Evolutionary conservation across 2,113 vertebrate genomes (phyloP).

Genomic region (Nerophis lumbriciformis): DNA sequence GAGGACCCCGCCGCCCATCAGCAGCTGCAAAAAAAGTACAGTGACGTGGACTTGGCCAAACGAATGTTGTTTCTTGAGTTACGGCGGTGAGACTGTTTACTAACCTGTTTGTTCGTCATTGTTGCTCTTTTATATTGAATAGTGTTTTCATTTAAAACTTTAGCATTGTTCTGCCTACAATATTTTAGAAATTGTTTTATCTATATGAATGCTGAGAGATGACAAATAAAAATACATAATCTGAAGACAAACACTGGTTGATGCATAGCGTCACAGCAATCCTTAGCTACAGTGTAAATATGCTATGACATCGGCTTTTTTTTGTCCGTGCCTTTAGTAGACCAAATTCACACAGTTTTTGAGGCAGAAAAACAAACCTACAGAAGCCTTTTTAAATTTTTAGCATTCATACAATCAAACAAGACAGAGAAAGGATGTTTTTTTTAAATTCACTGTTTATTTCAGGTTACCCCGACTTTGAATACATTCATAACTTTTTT

Average conservation of each 20-base stretch:
- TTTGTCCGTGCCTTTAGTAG: too few species aligned
- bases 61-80: conserved; percentile 59
- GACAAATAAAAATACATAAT: too few species aligned
- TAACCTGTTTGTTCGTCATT: not conserved
- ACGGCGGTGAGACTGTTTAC: conserved; percentile 26
- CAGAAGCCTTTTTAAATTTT: not conserved
- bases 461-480: conserved; percentile 35
- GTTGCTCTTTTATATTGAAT: not conserved
- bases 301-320: too few species aligned
- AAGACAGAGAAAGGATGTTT: conserved; percentile 19
- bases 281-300: too few species aligned
- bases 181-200: too few species aligned
- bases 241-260: too few species aligned
- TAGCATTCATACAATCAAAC: not conserved
- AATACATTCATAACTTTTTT: conserved; percentile 53
- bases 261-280: too few species aligned
- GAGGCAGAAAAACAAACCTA: too few species aligned
- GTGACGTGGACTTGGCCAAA: conserved; percentile 52
- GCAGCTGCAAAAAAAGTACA: conserved; percentile 58
- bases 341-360: too few species aligned
- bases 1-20: conserved; percentile 17
- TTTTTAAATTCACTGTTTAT: conserved; percentile 60
- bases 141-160: too few species aligned
- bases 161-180: too few species aligned
- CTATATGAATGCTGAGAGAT: too few species aligned